Conservation (phyloP, 2,888 invertebrate genomes). For the Nezara viridula region DNA sequence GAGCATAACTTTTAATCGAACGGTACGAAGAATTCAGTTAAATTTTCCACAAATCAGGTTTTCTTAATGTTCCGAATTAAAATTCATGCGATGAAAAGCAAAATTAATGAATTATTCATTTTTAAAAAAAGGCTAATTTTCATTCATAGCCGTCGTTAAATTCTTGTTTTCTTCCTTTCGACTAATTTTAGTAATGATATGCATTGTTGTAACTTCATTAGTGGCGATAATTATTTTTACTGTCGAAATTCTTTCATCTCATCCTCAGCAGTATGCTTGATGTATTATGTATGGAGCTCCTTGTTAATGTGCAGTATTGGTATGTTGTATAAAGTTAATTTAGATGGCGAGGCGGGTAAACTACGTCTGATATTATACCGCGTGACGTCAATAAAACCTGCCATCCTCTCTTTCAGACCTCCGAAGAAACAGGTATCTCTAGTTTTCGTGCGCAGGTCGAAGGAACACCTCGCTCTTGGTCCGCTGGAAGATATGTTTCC, state of each 20-base stretch:
- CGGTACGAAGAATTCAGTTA: too few species aligned
- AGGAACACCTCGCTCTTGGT: neutral
- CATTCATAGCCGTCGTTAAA: neutral
- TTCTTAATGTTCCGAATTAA: neutral
- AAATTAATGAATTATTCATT: neutral
- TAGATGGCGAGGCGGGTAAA: neutral
- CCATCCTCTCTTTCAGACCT: neutral
- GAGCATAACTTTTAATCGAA: too few species aligned
- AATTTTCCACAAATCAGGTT: too few species aligned
- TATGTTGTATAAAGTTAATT: neutral
- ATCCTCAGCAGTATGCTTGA: neutral
- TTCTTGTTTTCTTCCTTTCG: neutral
- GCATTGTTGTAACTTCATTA: neutral
- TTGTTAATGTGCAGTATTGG: neutral
- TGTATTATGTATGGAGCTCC: neutral
- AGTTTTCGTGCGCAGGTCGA: neutral
- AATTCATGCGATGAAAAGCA: too few species aligned
- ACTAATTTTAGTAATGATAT: neutral
- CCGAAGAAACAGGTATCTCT: slow-evolving; percentile 1
- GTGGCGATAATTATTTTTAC: neutral
- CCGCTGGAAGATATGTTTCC: neutral
- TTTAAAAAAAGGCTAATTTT: neutral
- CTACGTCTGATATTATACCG: neutral
- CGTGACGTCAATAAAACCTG: neutral
- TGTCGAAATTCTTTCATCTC: neutral